phyloP scores from a whole-genome alignment of 2,888 invertebrate genomes.

The Drosophila siamana region DNA sequence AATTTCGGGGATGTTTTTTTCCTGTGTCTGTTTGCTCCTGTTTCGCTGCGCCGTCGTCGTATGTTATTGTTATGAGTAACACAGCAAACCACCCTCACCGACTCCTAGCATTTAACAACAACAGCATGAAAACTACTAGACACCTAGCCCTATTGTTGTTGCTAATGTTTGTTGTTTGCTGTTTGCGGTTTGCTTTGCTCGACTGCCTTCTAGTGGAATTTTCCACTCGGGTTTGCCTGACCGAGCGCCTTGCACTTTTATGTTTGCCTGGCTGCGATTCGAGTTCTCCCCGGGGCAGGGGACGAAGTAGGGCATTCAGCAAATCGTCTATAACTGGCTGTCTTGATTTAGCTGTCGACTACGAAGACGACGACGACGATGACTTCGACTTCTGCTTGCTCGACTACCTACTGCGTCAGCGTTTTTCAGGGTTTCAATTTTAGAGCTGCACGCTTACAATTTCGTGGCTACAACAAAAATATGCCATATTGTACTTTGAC shows the following conservation, averaged over 20 bases:
- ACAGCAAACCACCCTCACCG: conserved; percentile 59
- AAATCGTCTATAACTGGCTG: conserved; percentile 17
- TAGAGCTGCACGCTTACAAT: conserved; percentile 40
- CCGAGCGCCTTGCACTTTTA: conserved; percentile 67
- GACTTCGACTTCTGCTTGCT: conserved; percentile 20
- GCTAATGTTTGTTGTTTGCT: conserved; percentile 16
- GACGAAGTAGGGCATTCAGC: conserved; percentile 50
- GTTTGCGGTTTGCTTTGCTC: conserved; percentile 4
- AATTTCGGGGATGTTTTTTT: conserved; percentile 77
- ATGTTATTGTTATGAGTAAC: conserved; percentile 62
- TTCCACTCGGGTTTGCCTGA: conserved; percentile 72
- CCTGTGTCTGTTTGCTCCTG: conserved; percentile 16
- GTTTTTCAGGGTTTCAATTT: conserved; percentile 67
- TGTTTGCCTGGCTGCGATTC: conserved; percentile 63
- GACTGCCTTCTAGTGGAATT: conserved; percentile 72
- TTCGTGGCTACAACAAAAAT: conserved; percentile 45
- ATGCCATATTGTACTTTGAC: conserved; percentile 39
- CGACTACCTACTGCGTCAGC: conserved; percentile 74
- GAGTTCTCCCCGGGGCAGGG: conserved; percentile 38
- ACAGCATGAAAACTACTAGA: neutral
- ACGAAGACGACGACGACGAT: conserved; percentile 13
- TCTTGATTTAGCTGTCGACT: neutral
- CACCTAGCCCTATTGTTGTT: conserved; percentile 31
- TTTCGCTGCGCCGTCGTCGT: neutral
- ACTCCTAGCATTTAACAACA: conserved; percentile 22